phyloP scores from a whole-genome alignment of 2,888 invertebrate genomes.

The Ochropacha duplaris region DNA sequence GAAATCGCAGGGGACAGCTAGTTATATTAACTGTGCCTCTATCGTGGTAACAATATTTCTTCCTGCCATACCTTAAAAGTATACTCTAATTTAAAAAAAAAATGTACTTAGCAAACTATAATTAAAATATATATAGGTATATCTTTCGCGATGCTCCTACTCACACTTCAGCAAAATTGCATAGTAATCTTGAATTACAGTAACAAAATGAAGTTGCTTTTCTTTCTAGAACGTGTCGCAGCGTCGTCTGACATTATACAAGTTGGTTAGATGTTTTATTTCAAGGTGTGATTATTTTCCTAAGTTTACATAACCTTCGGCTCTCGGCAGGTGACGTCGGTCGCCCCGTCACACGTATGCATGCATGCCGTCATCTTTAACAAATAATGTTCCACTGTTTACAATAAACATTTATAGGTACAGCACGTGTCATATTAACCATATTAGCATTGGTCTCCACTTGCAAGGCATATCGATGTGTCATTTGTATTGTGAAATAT shows the following conservation, averaged over 20 bases:
- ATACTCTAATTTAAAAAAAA: too few species aligned
- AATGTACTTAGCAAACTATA: too few species aligned
- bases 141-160: too few species aligned
- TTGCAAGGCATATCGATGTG: not conserved
- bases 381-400: slow-evolving; percentile 44
- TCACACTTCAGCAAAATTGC: too few species aligned
- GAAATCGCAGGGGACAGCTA: too few species aligned
- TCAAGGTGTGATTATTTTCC: slow-evolving; percentile 51
- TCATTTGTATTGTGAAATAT: not conserved
- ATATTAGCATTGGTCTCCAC: not conserved
- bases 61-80: too few species aligned
- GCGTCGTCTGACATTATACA: not conserved
- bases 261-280: slow-evolving; percentile 17
- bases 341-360: slow-evolving; percentile 30
- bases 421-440: slow-evolving; percentile 12
- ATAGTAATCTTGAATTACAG: too few species aligned
- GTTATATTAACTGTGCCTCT: too few species aligned
- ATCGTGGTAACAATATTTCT: too few species aligned
- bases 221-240: too few species aligned
- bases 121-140: too few species aligned
- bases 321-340: slow-evolving; percentile 49
- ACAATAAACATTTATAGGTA: slow-evolving; percentile 27
- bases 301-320: slow-evolving; percentile 64
- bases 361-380: slow-evolving; percentile 51
- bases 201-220: too few species aligned